Evolutionary conservation across 37 sponge, comb jelly and placozoan genomes (phyloP).

Genomic region (Tethya wilhelma): DNA sequence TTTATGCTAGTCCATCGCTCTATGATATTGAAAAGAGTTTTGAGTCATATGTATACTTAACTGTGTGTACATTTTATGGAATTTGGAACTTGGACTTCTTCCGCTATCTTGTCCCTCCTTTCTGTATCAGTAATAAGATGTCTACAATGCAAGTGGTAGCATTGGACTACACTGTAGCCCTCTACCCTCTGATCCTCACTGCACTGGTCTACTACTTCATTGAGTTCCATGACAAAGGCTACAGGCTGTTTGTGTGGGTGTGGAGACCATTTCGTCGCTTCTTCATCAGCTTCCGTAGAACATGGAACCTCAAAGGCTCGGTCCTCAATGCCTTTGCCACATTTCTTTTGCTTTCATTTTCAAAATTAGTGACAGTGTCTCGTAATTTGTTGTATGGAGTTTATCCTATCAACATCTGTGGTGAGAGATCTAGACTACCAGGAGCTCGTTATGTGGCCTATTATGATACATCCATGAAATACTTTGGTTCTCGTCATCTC

Average conservation of each 20-base stretch:
- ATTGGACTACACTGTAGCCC: slow-evolving; percentile 39
- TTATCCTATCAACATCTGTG: no score
- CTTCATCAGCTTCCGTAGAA: no score
- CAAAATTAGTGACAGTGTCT: no score
- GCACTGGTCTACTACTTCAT: background rate
- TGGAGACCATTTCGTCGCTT: slow-evolving; percentile 37
- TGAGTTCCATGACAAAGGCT: slow-evolving; percentile 18
- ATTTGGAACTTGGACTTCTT: slow-evolving; percentile 61
- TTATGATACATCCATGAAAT: no score
- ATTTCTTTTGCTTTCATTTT: no score
- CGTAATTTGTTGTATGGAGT: no score
- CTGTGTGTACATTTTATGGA: slow-evolving; percentile 3
- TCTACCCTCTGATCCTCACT: slow-evolving; percentile 50
- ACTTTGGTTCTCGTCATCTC: no score
- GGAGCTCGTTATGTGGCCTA: no score
- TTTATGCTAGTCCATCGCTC: background rate
- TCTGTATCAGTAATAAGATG: slow-evolving; percentile 20
- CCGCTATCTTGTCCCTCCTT: slow-evolving; percentile 16
- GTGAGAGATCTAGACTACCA: no score
- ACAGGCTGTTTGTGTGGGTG: background rate
- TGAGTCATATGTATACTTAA: background rate
- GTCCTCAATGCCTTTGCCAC: no score
- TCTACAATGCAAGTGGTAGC: slow-evolving; percentile 11
- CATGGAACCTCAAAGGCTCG: no score
- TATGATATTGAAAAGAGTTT: no score